These are phyloP conservation scores for Cantharis rufa DNA, from an alignment of 2,888 invertebrate genomes.

Conservation along the genomic window DNA sequence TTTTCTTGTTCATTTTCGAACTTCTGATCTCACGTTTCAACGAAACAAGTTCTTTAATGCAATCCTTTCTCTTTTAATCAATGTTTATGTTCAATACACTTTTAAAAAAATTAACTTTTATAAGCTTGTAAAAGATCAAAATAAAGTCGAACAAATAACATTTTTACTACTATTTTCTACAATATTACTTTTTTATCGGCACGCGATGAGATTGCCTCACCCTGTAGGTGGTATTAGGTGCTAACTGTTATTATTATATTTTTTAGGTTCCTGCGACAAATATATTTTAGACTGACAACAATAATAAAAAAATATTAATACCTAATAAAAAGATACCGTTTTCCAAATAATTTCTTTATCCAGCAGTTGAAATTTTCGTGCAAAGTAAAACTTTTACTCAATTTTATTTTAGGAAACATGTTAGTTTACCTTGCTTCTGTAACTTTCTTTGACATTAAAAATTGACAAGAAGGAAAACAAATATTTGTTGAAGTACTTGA, in stretches of 20 bases:
- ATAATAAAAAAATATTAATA: neutral
- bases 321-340: neutral
- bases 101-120: neutral
- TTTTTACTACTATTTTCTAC: neutral
- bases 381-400: neutral
- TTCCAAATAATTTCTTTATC: neutral
- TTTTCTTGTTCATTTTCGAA: conserved; percentile 13
- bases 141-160: neutral
- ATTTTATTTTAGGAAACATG: neutral
- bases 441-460: neutral
- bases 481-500: neutral
- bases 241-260: neutral
- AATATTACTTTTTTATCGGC: neutral
- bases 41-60: conserved; percentile 8
- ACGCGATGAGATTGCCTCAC: neutral
- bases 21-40: conserved; percentile 6
- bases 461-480: neutral
- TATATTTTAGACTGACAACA: neutral
- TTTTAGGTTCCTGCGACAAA: neutral
- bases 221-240: neutral
- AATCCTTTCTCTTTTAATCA: neutral
- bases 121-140: neutral
- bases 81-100: neutral
- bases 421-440: neutral
- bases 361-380: neutral